Percentiles rank a stretch among this genome's conserved stretches.
phyloP scores from a whole-genome alignment of 2,888 invertebrate species.

The Coelinius sp. region DNA sequence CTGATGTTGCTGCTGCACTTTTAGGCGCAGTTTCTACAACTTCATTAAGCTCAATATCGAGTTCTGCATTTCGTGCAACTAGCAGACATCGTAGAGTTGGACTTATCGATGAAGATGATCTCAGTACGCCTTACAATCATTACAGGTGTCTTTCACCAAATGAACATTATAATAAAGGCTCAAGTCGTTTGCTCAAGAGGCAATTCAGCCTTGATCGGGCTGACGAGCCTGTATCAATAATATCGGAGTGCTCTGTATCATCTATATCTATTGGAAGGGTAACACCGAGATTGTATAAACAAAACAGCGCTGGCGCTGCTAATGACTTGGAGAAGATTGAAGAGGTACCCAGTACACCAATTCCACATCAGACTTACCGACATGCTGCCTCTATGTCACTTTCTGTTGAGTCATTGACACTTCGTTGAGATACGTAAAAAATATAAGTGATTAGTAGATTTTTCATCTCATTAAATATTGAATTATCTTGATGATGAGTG shows the following conservation, averaged over 20 bases:
- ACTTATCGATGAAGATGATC: slow-evolving; percentile 75
- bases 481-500: too few relatives aligned
- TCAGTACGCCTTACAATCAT: slow-evolving; percentile 82
- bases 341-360: slow-evolving; percentile 72
- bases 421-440: too few relatives aligned
- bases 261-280: background rate
- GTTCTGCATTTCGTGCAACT: slow-evolving; percentile 52
- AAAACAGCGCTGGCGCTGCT: slow-evolving; percentile 79
- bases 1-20: slow-evolving; percentile 73
- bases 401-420: slow-evolving; percentile 68
- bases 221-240: slow-evolving; percentile 71
- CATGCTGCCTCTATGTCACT: slow-evolving; percentile 67
- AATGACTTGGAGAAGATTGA: slow-evolving; percentile 80
- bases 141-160: slow-evolving; percentile 81
- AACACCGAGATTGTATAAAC: slow-evolving; percentile 73
- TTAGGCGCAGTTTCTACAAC: slow-evolving; percentile 72
- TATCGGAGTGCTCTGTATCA: slow-evolving; percentile 39
- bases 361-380: slow-evolving; percentile 58
- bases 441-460: too few relatives aligned
- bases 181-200: slow-evolving; percentile 74
- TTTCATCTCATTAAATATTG: too few relatives aligned
- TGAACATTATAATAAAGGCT: slow-evolving; percentile 68
- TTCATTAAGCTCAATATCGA: slow-evolving; percentile 68
- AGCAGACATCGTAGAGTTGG: slow-evolving; percentile 66
- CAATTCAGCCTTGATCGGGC: slow-evolving; percentile 82